Percentiles rank a stretch among this genome's conserved stretches.
Evolutionary conservation across 2,888 invertebrate genomes (phyloP).

Genomic region (Pandemis corylana): DNA sequence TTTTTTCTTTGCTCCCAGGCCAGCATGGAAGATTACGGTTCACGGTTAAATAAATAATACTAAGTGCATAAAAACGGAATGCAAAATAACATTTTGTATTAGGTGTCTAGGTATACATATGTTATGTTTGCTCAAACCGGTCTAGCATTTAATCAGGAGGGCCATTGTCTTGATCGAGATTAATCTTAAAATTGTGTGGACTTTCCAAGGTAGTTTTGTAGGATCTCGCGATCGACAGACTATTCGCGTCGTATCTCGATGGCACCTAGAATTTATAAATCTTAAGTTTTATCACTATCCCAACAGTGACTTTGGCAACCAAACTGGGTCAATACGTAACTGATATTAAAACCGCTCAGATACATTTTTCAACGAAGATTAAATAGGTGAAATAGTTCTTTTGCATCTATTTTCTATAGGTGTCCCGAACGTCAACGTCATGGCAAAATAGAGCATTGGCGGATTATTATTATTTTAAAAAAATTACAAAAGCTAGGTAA

Average conservation of each 20-base stretch:
- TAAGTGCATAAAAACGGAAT: no score
- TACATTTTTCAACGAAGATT: neutral
- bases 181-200: neutral
- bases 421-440: no score
- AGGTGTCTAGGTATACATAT: no score
- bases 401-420: neutral
- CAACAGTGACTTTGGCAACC: neutral
- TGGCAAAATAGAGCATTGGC: no score
- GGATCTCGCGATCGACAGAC: neutral
- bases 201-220: neutral
- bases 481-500: no score
- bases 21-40: no score
- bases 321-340: conserved; percentile 6
- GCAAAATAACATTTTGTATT: no score
- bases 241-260: neutral
- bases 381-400: neutral
- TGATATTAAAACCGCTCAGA: neutral
- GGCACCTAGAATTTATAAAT: neutral
- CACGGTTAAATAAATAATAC: no score
- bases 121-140: no score
- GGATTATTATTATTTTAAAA: no score
- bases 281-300: neutral
- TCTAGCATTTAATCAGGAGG: no score
- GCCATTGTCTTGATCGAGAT: neutral
- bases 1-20: no score